A percentile compares a stretch with the other conserved stretches of the same genome.
Evolutionary conservation across 2,113 vertebrate genomes (phyloP).

Genomic region (Echinops telfairi): DNA sequence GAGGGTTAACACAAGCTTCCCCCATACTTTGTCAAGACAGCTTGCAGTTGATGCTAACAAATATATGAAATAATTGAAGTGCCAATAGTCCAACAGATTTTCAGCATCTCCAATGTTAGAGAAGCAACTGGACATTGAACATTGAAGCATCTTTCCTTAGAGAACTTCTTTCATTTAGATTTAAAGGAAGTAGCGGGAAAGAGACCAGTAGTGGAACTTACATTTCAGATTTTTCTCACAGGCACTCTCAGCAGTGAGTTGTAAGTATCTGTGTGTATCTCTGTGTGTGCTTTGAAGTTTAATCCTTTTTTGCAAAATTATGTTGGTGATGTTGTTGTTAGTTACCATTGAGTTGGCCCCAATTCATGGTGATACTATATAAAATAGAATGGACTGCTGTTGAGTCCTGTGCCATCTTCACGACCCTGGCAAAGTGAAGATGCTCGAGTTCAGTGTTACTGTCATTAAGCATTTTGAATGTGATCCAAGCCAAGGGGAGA

Average conservation of each 20-base stretch:
- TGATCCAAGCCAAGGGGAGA: background rate
- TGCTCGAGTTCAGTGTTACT: background rate
- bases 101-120: slow-evolving; percentile 35
- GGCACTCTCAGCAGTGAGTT: background rate
- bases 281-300: slow-evolving; percentile 20
- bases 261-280: background rate
- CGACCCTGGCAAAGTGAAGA: background rate
- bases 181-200: slow-evolving; percentile 14
- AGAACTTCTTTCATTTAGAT: background rate
- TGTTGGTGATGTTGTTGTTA: too few relatives aligned
- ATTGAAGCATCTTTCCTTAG: background rate
- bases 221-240: background rate
- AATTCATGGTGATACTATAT: too few relatives aligned
- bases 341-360: too few relatives aligned
- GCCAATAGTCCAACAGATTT: background rate
- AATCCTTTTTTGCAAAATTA: slow-evolving; percentile 23
- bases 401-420: background rate
- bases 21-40: background rate
- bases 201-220: background rate
- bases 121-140: slow-evolving; percentile 13
- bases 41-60: background rate
- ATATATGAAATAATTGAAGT: slow-evolving; percentile 5
- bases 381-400: background rate
- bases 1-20: background rate
- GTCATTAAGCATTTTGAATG: background rate